phyloP scores from a whole-genome alignment of 2,888 invertebrate species.

The Melikaiella ostensackeni region DNA sequence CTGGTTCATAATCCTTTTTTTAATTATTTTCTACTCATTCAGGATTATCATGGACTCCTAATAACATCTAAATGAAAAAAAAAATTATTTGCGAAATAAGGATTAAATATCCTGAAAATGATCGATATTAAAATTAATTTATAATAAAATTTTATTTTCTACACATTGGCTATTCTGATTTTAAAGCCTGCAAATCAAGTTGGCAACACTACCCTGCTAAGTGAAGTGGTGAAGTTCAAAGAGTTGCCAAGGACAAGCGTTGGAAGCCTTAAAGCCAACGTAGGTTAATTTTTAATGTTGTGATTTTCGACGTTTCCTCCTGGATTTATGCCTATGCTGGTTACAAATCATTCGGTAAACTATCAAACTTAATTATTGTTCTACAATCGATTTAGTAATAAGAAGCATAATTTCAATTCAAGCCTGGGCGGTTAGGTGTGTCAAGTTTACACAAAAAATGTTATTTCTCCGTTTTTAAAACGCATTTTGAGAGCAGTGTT shows the following conservation, averaged over 20 bases:
- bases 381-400: background rate
- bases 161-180: background rate
- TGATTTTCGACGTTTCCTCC: conserved; percentile 5
- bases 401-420: background rate
- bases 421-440: background rate
- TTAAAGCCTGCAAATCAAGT: background rate
- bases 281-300: conserved; percentile 34
- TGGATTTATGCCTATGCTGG: conserved; percentile 6
- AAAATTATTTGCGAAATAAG: background rate
- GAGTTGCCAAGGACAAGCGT: background rate
- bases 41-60: too few species aligned
- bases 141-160: background rate
- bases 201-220: background rate
- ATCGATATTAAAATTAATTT: background rate
- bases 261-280: conserved; percentile 17
- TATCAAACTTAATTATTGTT: background rate
- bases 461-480: background rate
- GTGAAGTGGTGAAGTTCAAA: background rate
- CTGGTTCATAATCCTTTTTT: background rate
- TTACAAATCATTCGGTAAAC: background rate
- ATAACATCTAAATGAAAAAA: background rate
- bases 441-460: background rate
- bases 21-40: background rate
- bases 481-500: background rate
- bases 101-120: background rate